Conservation (phyloP, 1,140 invertebrate species). For the Drosophila watanabei region DNA sequence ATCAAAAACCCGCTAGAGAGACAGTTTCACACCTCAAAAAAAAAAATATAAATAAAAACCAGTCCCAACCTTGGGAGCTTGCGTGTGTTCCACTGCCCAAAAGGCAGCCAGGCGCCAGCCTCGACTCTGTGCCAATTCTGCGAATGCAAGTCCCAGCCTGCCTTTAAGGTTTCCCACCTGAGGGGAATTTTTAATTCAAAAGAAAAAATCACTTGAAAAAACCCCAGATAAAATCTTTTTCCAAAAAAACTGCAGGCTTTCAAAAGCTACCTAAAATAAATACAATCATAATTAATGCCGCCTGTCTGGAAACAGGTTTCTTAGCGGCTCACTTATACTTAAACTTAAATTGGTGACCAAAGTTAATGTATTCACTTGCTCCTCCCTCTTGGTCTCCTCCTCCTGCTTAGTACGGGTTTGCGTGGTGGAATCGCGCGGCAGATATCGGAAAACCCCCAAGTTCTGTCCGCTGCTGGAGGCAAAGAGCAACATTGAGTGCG, state of each 20-base stretch:
- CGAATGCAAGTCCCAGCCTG: slow-evolving; percentile 38
- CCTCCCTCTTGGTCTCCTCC: slow-evolving; percentile 61
- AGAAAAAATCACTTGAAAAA: slow-evolving; percentile 6
- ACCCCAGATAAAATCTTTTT: slow-evolving; percentile 31
- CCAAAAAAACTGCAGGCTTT: slow-evolving; percentile 47
- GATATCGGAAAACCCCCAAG: slow-evolving; percentile 87
- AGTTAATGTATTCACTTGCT: slow-evolving; percentile 8
- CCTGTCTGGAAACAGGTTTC: slow-evolving; percentile 29
- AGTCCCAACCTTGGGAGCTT: slow-evolving; percentile 59
- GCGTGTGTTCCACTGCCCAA: slow-evolving; percentile 63
- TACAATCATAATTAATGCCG: slow-evolving; percentile 44
- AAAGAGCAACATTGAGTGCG: slow-evolving; percentile 88
- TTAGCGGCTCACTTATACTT: too few species aligned
- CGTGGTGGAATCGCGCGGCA: slow-evolving; percentile 88
- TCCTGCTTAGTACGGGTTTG: slow-evolving; percentile 88
- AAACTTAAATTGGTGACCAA: slow-evolving; percentile 13
- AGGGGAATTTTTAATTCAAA: slow-evolving; percentile 51
- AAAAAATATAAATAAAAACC: slow-evolving; percentile 41
- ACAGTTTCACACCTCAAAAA: slow-evolving; percentile 18
- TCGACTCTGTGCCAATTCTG: slow-evolving; percentile 49
- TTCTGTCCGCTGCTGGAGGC: slow-evolving; percentile 88
- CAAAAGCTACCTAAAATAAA: slow-evolving; percentile 18
- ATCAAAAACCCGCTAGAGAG: slow-evolving; percentile 64
- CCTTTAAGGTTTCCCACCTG: slow-evolving; percentile 39
- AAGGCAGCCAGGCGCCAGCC: slow-evolving; percentile 17